phyloP scores from a whole-genome alignment of 2,888 invertebrate species.

The Patella caerulea region DNA sequence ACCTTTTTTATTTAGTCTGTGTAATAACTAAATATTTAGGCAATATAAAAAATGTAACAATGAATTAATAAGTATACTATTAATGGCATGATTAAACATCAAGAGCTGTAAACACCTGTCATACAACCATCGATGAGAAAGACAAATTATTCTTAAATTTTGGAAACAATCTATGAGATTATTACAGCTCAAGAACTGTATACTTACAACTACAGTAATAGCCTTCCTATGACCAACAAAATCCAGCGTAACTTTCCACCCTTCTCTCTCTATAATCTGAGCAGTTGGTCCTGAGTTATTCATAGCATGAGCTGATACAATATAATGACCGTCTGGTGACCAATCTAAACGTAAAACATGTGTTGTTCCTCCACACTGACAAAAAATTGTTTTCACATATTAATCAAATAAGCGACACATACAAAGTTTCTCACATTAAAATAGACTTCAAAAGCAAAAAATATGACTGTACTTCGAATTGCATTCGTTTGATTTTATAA shows the following conservation, averaged over 20 bases:
- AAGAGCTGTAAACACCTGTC: no score
- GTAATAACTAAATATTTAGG: no score
- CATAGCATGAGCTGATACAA: conserved; percentile 98
- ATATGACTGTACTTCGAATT: no score
- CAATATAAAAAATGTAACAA: no score
- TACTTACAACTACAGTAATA: conserved; percentile 85
- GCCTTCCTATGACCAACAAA: conserved; percentile 98
- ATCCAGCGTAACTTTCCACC: conserved; percentile 95
- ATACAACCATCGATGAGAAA: no score
- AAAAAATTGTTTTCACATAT: not conserved
- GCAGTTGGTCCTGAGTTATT: conserved; percentile 98
- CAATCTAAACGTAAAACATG: conserved; percentile 93
- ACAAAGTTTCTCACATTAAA: not conserved
- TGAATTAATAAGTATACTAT: no score
- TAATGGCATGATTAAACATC: no score
- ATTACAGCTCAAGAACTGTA: no score
- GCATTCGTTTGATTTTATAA: not conserved
- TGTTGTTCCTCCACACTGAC: conserved; percentile 83
- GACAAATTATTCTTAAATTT: no score
- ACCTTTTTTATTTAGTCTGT: no score
- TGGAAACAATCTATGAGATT: no score
- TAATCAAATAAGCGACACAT: not conserved
- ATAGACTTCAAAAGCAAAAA: not conserved
- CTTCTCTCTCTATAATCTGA: conserved; percentile 85
- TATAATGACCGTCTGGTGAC: conserved; percentile 97